A percentile compares a stretch with the other conserved stretches of the same genome.
These are phyloP conservation scores for Xerus inauris DNA, from an alignment of 2,113 vertebrate genomes.

Conservation along the genomic window DNA sequence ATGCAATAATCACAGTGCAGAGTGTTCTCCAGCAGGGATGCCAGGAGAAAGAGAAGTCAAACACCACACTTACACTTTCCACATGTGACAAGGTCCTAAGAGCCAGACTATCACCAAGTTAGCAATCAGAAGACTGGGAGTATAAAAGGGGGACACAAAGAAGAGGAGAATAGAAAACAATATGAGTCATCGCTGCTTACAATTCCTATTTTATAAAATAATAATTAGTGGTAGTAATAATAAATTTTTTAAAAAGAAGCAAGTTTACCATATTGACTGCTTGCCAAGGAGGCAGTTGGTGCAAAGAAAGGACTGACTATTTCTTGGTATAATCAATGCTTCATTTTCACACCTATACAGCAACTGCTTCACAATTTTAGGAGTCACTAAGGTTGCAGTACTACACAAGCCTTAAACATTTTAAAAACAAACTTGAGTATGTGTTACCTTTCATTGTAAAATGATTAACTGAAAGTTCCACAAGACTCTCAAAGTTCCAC, in stretches of 20 bases:
- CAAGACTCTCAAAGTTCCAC: neutral
- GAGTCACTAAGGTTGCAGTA: neutral
- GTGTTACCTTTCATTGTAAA: neutral
- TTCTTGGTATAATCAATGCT: neutral
- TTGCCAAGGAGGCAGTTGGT: conserved; percentile 34
- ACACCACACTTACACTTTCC: neutral
- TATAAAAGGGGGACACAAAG: neutral
- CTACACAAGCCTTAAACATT: neutral
- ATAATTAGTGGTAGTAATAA: neutral
- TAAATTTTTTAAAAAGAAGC: neutral
- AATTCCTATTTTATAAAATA: neutral
- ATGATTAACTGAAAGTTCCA: neutral
- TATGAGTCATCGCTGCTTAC: neutral
- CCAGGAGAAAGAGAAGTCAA: neutral
- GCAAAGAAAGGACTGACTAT: neutral
- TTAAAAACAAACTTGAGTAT: neutral
- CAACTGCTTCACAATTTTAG: neutral
- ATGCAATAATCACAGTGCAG: neutral
- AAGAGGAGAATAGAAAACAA: neutral
- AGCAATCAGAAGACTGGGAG: neutral
- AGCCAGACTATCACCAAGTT: neutral
- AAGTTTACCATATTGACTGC: neutral
- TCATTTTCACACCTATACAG: neutral
- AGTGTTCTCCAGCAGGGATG: neutral
- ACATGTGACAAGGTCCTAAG: conserved; percentile 7